Evolutionary conservation across 2,797 vertebrate genomes (phyloP).

Genomic region (Myioborus miniatus): DNA sequence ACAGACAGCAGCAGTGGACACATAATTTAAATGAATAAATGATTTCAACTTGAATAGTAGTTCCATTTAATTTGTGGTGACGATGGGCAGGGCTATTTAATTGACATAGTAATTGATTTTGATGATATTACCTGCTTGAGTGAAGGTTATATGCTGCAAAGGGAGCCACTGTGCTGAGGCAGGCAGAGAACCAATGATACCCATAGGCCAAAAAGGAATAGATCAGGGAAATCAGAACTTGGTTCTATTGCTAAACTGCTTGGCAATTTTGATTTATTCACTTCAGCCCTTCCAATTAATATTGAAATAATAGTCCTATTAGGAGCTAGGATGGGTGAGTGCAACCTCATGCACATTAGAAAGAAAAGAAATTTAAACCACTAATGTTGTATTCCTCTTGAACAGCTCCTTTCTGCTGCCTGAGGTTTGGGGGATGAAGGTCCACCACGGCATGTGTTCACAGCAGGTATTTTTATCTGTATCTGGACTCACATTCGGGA

Average conservation of each 20-base stretch:
- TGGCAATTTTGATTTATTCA: background rate
- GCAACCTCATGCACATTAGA: background rate
- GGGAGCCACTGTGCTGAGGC: background rate
- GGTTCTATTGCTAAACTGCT: background rate
- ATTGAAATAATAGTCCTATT: background rate
- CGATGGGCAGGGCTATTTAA: conserved; percentile 16
- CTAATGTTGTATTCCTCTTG: background rate
- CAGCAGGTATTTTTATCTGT: background rate
- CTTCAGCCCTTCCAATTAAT: background rate
- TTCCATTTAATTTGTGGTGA: conserved; percentile 23
- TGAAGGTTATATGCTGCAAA: conserved; percentile 18
- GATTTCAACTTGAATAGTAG: background rate
- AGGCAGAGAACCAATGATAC: background rate
- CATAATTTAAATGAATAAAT: background rate
- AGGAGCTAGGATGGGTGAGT: background rate
- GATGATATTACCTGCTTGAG: conserved; percentile 10
- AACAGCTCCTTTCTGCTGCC: background rate
- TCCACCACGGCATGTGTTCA: background rate
- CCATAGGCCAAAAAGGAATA: background rate
- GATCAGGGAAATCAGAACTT: background rate
- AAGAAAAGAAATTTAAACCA: background rate
- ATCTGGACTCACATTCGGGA: background rate
- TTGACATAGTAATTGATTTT: conserved; percentile 37
- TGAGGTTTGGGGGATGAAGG: background rate
- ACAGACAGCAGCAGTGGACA: background rate